A percentile compares a stretch with the other conserved stretches of the same genome.
phyloP scores from a whole-genome alignment of 2,113 vertebrate genomes.

The Tyto alba region DNA sequence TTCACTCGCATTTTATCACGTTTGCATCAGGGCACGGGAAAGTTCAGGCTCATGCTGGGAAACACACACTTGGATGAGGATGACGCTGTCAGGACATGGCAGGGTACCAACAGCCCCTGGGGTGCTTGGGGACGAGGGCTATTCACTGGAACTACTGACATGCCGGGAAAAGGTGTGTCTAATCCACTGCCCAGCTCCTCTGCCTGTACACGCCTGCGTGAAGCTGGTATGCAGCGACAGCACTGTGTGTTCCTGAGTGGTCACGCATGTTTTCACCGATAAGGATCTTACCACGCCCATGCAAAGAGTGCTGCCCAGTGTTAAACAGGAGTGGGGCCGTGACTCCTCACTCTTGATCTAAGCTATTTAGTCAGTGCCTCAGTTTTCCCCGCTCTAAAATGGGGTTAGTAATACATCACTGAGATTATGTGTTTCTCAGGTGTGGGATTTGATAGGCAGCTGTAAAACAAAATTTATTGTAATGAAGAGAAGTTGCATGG shows the following conservation, averaged over 20 bases:
- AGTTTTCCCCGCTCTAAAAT: neutral
- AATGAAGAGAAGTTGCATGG: neutral
- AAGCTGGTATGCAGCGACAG: neutral
- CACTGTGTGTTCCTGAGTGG: neutral
- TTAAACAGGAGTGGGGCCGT: neutral
- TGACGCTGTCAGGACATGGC: neutral
- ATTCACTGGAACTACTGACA: neutral
- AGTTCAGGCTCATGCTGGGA: neutral
- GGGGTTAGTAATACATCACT: neutral
- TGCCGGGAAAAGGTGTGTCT: constrained; percentile 36
- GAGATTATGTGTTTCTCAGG: neutral
- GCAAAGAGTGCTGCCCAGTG: neutral
- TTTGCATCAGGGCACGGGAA: neutral
- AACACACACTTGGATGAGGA: neutral
- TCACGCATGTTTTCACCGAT: neutral
- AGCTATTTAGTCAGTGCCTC: neutral
- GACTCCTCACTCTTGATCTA: neutral
- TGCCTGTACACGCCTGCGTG: neutral
- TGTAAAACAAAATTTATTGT: neutral
- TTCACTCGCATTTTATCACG: neutral
- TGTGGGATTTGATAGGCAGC: neutral
- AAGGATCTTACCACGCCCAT: neutral
- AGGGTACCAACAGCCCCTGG: neutral
- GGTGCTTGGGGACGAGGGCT: neutral
- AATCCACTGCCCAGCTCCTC: neutral